Evolutionary conservation across 2,113 vertebrate genomes (phyloP).

Genomic region (Miniopterus natalensis): DNA sequence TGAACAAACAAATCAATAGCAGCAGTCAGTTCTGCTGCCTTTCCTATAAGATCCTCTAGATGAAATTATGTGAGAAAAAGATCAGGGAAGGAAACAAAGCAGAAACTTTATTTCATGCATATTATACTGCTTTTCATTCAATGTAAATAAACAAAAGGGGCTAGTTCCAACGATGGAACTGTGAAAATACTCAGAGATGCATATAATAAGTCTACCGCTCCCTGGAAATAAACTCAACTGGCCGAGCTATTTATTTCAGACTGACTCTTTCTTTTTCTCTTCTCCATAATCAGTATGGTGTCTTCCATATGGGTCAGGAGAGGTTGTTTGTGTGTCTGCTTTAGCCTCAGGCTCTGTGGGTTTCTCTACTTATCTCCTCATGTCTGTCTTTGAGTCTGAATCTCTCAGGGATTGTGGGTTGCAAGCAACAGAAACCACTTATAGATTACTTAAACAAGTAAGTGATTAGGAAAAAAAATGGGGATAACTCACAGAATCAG

Average conservation of each 20-base stretch:
- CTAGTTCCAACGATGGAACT: constrained; percentile 65
- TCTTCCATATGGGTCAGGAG: background rate
- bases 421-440: constrained; percentile 29
- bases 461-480: background rate
- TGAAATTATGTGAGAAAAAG: constrained; percentile 56
- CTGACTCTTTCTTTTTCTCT: background rate
- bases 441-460: background rate
- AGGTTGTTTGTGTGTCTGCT: constrained; percentile 15
- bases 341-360: background rate
- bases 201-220: constrained; percentile 38
- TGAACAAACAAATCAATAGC: background rate
- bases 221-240: constrained; percentile 69
- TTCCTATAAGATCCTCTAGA: background rate
- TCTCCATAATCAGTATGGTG: constrained; percentile 26
- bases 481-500: background rate
- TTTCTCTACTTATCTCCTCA: background rate
- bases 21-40: background rate
- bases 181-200: constrained; percentile 62
- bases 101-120: constrained; percentile 66
- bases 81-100: constrained; percentile 47
- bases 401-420: background rate
- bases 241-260: constrained; percentile 57
- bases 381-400: background rate
- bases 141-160: constrained; percentile 73
- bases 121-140: constrained; percentile 57